A percentile compares a stretch with the other conserved stretches of the same genome.
These are phyloP conservation scores for Rhea americana DNA, from an alignment of 2,113 vertebrate genomes.

Conservation along the genomic window DNA sequence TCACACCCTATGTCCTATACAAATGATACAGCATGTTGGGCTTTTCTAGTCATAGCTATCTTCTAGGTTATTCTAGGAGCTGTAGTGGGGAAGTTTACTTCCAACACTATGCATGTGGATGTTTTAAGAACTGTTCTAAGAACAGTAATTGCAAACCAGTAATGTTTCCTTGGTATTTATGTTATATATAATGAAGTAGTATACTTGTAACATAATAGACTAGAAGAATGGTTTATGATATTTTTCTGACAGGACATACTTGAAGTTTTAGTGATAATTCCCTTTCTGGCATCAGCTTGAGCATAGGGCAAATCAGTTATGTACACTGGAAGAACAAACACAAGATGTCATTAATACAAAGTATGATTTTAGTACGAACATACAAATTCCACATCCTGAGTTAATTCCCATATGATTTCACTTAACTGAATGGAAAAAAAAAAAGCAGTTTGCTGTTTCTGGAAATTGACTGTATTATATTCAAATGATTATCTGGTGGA, in stretches of 20 bases:
- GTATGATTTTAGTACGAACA: not conserved
- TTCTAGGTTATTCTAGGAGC: not conserved
- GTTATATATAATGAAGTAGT: not conserved
- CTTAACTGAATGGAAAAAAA: conserved; percentile 1
- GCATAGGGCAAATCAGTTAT: not conserved
- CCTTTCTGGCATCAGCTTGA: not conserved
- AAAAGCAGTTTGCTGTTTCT: not conserved
- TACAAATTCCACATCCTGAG: not conserved
- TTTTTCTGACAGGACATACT: not conserved
- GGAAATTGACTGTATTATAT: not conserved
- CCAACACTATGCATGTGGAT: not conserved
- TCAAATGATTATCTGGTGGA: not conserved
- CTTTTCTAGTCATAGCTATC: not conserved
- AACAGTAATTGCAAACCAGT: not conserved
- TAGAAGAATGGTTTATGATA: not conserved
- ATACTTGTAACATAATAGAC: not conserved
- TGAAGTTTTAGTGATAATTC: not conserved
- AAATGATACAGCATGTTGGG: not conserved
- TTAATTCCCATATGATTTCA: conserved; percentile 14
- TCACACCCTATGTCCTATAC: not conserved
- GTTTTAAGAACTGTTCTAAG: not conserved
- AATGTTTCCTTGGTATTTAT: not conserved
- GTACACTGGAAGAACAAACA: not conserved
- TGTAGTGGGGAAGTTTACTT: not conserved
- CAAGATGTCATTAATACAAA: not conserved